These are phyloP conservation scores for Synergus laeviventris DNA, from an alignment of 2,888 invertebrate species.

Conservation along the genomic window DNA sequence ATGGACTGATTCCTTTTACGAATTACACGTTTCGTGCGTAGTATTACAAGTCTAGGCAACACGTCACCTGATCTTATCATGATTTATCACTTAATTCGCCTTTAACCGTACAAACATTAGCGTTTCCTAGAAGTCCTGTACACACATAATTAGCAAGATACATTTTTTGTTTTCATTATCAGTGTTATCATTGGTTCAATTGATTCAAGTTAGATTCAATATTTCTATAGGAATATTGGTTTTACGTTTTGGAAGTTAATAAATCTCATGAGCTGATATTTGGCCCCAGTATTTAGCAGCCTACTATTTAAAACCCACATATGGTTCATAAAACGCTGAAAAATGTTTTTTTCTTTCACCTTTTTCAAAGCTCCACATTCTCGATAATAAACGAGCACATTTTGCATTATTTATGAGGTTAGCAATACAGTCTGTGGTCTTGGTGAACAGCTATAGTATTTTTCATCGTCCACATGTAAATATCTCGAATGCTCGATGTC, in stretches of 20 bases:
- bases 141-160: background rate
- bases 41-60: slow-evolving; percentile 11
- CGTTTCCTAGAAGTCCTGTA: background rate
- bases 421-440: slow-evolving; percentile 1
- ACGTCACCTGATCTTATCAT: slow-evolving; percentile 28
- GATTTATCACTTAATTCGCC: slow-evolving; percentile 34
- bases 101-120: background rate
- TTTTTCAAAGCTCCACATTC: slow-evolving; percentile 12
- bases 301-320: slow-evolving; percentile 18
- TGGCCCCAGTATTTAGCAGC: slow-evolving; percentile 1
- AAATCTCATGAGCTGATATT: slow-evolving; percentile 21
- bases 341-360: slow-evolving; percentile 9
- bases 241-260: background rate
- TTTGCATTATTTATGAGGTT: slow-evolving; percentile 36
- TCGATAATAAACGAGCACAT: slow-evolving; percentile 34
- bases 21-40: slow-evolving; percentile 35
- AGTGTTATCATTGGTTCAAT: background rate
- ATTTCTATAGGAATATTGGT: background rate
- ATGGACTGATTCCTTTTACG: slow-evolving; percentile 29
- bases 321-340: slow-evolving; percentile 27
- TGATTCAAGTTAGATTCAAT: background rate
- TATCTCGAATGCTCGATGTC: slow-evolving; percentile 22
- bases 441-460: background rate
- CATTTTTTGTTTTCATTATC: background rate
- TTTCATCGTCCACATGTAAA: slow-evolving; percentile 8